These are phyloP conservation scores for Hydrolagus colliei DNA, from an alignment of 2,797 vertebrate genomes.

Conservation along the genomic window DNA sequence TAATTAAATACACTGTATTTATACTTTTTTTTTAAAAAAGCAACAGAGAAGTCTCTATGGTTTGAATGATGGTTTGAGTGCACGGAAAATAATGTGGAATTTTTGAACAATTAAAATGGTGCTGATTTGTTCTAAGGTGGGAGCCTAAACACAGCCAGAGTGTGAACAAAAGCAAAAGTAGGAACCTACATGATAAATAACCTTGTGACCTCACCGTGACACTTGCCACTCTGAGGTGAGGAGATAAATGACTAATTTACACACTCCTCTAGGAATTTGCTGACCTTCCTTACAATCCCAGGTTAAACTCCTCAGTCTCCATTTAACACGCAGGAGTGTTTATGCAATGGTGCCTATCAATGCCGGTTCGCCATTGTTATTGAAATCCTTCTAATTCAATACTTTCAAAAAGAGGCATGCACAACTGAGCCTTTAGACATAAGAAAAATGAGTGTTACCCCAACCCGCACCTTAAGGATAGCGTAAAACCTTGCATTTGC, in stretches of 20 bases:
- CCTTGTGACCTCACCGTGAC: constrained; percentile 46
- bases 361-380: constrained; percentile 4
- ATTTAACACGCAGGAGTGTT: background rate
- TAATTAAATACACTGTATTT: constrained; percentile 30
- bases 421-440: constrained; percentile 34
- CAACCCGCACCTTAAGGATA: constrained; percentile 41
- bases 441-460: background rate
- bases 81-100: too few relatives aligned
- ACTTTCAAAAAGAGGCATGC: constrained; percentile 51
- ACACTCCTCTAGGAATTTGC: constrained; percentile 41
- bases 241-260: constrained; percentile 42
- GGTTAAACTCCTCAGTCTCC: constrained; percentile 33
- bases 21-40: background rate
- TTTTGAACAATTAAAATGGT: too few relatives aligned
- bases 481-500: constrained; percentile 48
- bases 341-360: background rate
- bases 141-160: too few relatives aligned
- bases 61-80: too few relatives aligned
- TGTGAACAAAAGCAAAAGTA: background rate
- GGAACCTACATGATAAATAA: constrained; percentile 31
- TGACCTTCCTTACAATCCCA: constrained; percentile 40
- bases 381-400: constrained; percentile 42
- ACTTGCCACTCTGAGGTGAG: constrained; percentile 43
- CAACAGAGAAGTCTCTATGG: background rate
- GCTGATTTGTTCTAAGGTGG: too few relatives aligned